These are phyloP conservation scores for Metallyticus violacea DNA, from an alignment of 2,888 invertebrate genomes.

Conservation along the genomic window DNA sequence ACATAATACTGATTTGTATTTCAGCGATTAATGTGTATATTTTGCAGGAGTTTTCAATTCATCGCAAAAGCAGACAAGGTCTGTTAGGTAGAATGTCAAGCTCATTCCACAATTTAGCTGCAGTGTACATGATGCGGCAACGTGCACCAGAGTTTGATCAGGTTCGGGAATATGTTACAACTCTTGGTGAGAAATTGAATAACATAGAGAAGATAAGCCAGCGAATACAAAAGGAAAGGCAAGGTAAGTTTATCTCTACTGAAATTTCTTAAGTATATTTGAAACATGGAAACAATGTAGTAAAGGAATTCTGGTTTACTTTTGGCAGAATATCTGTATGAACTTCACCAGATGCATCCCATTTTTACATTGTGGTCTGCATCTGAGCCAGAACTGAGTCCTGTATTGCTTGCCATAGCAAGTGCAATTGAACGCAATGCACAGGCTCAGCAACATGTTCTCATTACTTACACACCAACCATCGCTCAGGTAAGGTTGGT, in stretches of 20 bases:
- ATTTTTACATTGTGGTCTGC: conserved; percentile 60
- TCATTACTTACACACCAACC: conserved; percentile 37
- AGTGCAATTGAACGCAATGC: conserved; percentile 52
- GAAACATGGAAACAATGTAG: not conserved
- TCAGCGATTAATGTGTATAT: too few species aligned
- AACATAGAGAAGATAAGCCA: conserved; percentile 62
- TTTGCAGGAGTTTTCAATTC: conserved; percentile 59
- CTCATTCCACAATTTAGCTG: conserved; percentile 56
- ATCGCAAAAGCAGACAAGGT: conserved; percentile 56
- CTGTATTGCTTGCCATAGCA: conserved; percentile 48
- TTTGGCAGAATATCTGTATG: conserved; percentile 51
- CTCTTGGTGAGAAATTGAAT: conserved; percentile 59
- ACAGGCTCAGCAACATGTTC: conserved; percentile 51
- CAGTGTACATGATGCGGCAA: conserved; percentile 55
- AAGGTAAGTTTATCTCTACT: conserved; percentile 43
- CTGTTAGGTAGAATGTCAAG: conserved; percentile 56
- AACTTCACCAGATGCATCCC: conserved; percentile 59
- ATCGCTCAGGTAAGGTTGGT: conserved; percentile 33
- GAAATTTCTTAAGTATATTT: too few species aligned
- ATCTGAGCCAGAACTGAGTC: conserved; percentile 54
- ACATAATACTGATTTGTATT: too few species aligned
- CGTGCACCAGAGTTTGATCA: conserved; percentile 61
- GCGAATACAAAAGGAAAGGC: conserved; percentile 62
- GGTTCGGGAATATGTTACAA: conserved; percentile 58
- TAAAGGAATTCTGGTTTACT: not conserved